Percentiles rank a stretch among this genome's conserved stretches.
Conservation (phyloP, 2,797 vertebrate species). For the Buphagus erythrorhynchus region DNA sequence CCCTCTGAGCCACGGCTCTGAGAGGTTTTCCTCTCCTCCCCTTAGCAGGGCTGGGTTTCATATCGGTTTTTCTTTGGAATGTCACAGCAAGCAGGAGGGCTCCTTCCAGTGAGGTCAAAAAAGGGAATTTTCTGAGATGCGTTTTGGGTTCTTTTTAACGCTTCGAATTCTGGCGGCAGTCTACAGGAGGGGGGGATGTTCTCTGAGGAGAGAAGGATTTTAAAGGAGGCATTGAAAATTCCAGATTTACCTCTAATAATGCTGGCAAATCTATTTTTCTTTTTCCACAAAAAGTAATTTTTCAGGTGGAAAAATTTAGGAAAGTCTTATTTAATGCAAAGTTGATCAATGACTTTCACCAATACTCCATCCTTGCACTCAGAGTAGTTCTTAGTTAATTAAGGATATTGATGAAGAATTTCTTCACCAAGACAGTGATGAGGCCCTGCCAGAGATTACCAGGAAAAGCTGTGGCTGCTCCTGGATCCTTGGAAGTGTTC, state of each 20-base stretch:
- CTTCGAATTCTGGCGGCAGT: rapidly evolving
- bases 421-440: background rate
- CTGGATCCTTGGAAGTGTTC: background rate
- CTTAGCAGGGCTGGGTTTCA: background rate
- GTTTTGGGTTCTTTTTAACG: rapidly evolving
- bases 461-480: background rate
- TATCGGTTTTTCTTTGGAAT: background rate
- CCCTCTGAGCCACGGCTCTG: background rate
- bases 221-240: background rate
- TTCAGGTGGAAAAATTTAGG: background rate
- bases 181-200: background rate
- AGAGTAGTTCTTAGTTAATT: background rate
- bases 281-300: background rate
- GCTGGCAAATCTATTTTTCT: background rate
- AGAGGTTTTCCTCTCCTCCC: background rate
- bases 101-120: background rate
- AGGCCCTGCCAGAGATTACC: background rate
- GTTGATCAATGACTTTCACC: too few species aligned
- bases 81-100: background rate
- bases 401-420: background rate
- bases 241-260: background rate
- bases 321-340: background rate
- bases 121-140: rapidly evolving
- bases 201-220: background rate
- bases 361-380: background rate